Percentiles rank a stretch among this genome's conserved stretches.
These are phyloP conservation scores for Anarsia innoxiella DNA, from an alignment of 2,888 invertebrate species.

Conservation along the genomic window DNA sequence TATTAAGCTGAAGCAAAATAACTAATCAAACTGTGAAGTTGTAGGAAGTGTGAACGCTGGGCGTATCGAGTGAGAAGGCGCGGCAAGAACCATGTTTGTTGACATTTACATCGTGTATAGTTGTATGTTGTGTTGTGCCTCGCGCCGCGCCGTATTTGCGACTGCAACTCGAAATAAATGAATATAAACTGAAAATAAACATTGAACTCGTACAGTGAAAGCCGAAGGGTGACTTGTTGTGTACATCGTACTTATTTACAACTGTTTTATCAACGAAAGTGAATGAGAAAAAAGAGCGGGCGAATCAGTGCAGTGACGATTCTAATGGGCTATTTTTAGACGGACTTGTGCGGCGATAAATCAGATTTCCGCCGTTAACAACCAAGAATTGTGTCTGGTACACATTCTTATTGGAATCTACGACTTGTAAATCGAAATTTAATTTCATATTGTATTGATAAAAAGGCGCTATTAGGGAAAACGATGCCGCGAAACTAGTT, in stretches of 20 bases:
- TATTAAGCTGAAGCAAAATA: not conserved
- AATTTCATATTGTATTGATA: constrained; percentile 28
- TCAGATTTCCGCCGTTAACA: constrained; percentile 37
- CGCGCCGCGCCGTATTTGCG: constrained; percentile 51
- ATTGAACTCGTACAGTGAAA: constrained; percentile 29
- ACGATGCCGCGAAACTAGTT: constrained; percentile 61
- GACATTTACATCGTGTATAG: constrained; percentile 41
- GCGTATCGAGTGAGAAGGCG: constrained; percentile 15
- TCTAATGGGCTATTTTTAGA: constrained; percentile 63
- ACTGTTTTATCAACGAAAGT: constrained; percentile 31
- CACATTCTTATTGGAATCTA: constrained; percentile 29
- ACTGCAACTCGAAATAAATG: constrained; percentile 33
- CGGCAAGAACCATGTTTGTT: constrained; percentile 31
- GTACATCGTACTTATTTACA: constrained; percentile 27
- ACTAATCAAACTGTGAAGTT: not conserved
- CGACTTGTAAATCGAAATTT: constrained; percentile 20
- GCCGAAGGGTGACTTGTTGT: constrained; percentile 32
- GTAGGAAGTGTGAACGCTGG: not conserved
- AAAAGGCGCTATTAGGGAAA: constrained; percentile 30
- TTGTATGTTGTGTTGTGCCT: constrained; percentile 44
- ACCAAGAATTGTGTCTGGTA: constrained; percentile 20
- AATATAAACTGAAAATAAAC: constrained; percentile 30
- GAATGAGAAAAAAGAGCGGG: constrained; percentile 58
- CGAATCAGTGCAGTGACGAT: constrained; percentile 59
- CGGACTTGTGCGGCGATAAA: constrained; percentile 45